Percentiles rank a stretch among this genome's conserved stretches.
Conservation (phyloP, 2,113 vertebrate genomes). For the Lutjanus erythropterus region DNA sequence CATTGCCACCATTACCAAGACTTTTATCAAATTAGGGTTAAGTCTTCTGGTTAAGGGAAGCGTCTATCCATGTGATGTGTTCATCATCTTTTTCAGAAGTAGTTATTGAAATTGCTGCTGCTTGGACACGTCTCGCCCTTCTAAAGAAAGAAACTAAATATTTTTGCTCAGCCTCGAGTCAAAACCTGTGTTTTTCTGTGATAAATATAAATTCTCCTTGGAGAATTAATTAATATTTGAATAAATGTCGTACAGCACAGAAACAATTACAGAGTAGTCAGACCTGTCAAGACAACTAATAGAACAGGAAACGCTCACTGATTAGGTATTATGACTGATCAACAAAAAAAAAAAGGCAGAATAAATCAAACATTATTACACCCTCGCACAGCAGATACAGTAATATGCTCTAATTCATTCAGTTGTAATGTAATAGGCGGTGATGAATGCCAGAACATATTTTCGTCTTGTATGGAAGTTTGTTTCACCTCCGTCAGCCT, state of each 20-base stretch:
- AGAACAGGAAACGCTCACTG: too few relatives aligned
- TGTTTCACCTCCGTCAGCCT: neutral
- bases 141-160: neutral
- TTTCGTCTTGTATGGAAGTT: neutral
- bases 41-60: neutral
- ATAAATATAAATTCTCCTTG: neutral
- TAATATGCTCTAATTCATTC: neutral
- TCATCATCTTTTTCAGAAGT: constrained; percentile 3
- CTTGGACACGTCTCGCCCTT: constrained; percentile 13
- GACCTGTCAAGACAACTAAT: neutral
- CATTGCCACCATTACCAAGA: constrained; percentile 8
- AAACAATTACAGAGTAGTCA: neutral
- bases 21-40: constrained; percentile 28
- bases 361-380: neutral
- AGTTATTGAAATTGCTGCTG: constrained; percentile 30
- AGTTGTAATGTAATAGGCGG: neutral
- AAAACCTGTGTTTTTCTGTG: neutral
- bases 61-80: neutral
- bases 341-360: neutral
- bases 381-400: neutral
- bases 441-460: neutral
- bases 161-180: neutral
- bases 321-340: neutral
- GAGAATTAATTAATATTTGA: neutral
- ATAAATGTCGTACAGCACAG: neutral